These are phyloP conservation scores for Zoanthus solanderi DNA, from an alignment of 92 coral and sea anemone species.

Conservation along the genomic window DNA sequence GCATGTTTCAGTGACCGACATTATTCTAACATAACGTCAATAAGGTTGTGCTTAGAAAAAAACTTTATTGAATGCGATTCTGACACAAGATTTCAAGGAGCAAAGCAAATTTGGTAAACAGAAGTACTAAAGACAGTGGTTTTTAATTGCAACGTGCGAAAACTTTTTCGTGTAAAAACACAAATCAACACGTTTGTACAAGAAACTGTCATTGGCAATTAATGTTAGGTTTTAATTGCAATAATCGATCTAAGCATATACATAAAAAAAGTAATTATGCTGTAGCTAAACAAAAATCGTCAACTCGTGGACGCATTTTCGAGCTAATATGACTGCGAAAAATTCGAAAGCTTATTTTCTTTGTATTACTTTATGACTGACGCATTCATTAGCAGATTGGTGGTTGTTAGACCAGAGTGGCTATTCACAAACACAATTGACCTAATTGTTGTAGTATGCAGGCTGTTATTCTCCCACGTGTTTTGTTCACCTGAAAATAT, in stretches of 20 bases:
- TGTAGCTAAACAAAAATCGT: not conserved
- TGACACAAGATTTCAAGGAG: not conserved
- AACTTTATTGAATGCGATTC: constrained; percentile 39
- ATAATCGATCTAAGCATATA: not conserved
- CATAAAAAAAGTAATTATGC: not conserved
- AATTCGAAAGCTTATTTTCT: not conserved
- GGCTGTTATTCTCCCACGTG: constrained; percentile 22
- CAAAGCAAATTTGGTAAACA: constrained; percentile 18
- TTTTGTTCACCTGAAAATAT: not conserved
- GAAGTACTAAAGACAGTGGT: constrained; percentile 32
- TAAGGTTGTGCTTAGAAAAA: constrained; percentile 22
- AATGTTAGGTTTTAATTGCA: not conserved
- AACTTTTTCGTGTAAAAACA: not conserved
- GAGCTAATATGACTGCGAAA: not conserved
- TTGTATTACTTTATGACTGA: not conserved
- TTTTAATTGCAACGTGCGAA: constrained; percentile 56
- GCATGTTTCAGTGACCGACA: not conserved
- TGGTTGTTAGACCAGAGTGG: not conserved
- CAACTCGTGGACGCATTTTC: too few relatives aligned
- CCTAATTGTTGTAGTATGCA: not conserved
- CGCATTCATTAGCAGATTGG: not conserved
- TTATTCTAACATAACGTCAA: not conserved
- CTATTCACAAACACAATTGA: not conserved
- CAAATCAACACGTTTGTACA: constrained; percentile 33
- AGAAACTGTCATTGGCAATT: not conserved